Base-by-base conservation (phyloP, 1,140 invertebrate species). In the Plodia interpunctella region DNA sequence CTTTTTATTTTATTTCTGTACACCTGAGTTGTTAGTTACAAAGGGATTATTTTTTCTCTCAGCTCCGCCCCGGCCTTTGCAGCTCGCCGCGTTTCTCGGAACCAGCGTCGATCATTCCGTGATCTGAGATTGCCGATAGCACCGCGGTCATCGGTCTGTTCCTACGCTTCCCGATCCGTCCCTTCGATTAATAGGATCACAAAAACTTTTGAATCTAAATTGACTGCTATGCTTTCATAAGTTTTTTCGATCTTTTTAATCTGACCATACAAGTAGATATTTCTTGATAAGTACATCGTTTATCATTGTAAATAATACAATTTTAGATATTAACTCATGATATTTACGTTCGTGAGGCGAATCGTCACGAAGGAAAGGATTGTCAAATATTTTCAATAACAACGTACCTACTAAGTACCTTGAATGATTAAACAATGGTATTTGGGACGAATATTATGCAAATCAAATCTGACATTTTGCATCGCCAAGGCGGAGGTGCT, bases 21-120 rank as follows among this genome's bases (percentile, higher is more conserved):
- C 83, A 83, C 78, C 80, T 84, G 76, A 84, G 80, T 82, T 87
- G 78, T 81, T 82, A 82, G 76, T 82, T 83, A 87, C 83, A 87
- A 87, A 84, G 83, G 77, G 70, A 82, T 87, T 81, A 76, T 87
- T 87, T 87, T 87, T 83, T 74, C 71, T 79, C 68, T 74, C 66
- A 59, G 62, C 67, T 77, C 71, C 75, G 70, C 74, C 69, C 63
- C 68, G 73, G 78, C 72, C 73, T 87, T 87, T 84, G 73, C 51
- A 61, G 57, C 69, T 74, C 67, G 78, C 83, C 83, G 83, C 75
- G 57, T 66, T 76, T 81, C 79, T 78, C 64, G 69, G 79, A 72
- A 78, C 68, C 55, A 59, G 65, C 65, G 60, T 65, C 62, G 72
- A 81, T 81, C 77, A 80, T 83, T 86, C 81, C 78, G 70, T 84